Evolutionary conservation across 2,113 vertebrate species (phyloP).

Genomic region (Trachemys scripta): DNA sequence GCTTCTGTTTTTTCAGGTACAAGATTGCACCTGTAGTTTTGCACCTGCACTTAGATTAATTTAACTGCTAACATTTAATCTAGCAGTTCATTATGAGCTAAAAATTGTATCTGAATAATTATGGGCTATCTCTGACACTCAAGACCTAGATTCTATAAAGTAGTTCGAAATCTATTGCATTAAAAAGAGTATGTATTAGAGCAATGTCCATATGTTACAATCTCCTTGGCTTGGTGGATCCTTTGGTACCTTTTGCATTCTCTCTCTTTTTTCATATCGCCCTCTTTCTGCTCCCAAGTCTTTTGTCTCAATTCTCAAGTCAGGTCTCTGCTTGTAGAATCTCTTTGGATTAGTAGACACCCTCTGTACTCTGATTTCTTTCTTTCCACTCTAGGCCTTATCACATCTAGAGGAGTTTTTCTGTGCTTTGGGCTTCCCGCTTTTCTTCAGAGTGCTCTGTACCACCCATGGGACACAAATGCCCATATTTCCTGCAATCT

Average conservation of each 20-base stretch:
- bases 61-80: neutral
- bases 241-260: neutral
- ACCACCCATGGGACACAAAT: neutral
- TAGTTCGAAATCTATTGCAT: accelerated
- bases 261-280: neutral
- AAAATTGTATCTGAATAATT: neutral
- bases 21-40: neutral
- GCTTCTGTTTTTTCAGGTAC: neutral
- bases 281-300: neutral
- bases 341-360: neutral
- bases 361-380: neutral
- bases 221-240: neutral
- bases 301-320: accelerated
- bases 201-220: accelerated
- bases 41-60: slow-evolving; percentile 5
- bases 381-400: neutral
- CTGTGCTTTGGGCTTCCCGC: neutral
- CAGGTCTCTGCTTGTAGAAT: neutral
- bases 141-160: neutral
- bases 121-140: accelerated
- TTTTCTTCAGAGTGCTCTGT: neutral
- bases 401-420: neutral
- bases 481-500: neutral
- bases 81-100: accelerated
- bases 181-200: accelerated